Percentiles rank a stretch among this genome's conserved stretches.
Evolutionary conservation across 2,113 vertebrate species (phyloP).

Genomic region (Pseudorectes ferrugineus): DNA sequence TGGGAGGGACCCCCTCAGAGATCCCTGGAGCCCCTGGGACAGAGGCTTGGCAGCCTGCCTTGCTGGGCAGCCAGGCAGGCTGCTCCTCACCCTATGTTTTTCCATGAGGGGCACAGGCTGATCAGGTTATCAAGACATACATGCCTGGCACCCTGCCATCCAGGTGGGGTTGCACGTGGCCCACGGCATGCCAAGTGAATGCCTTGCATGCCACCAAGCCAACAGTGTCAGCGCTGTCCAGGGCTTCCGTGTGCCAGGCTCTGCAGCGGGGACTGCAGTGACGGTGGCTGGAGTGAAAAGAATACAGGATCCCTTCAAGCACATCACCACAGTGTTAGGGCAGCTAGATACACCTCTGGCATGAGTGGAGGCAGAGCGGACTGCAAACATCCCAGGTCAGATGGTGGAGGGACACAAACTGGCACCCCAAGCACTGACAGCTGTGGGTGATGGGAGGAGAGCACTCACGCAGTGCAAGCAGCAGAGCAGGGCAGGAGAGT

Average conservation of each 20-base stretch:
- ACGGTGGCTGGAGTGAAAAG: neutral
- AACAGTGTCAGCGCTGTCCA: neutral
- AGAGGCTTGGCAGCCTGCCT: neutral
- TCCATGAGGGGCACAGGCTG: neutral
- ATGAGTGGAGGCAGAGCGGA: fast-evolving
- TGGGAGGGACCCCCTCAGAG: neutral
- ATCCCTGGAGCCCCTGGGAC: neutral
- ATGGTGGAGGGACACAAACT: fast-evolving
- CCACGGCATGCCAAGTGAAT: neutral
- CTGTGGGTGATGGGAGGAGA: neutral
- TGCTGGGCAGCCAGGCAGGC: neutral
- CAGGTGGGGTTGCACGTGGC: constrained; percentile 27
- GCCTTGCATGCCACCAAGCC: constrained; percentile 5
- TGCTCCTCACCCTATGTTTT: neutral
- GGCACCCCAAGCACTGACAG: neutral
- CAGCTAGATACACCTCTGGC: fast-evolving
- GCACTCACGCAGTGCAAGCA: neutral
- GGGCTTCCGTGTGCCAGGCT: neutral
- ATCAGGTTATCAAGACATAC: neutral
- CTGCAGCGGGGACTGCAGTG: fast-evolving
- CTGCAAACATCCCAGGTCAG: neutral
- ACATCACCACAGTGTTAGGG: neutral
- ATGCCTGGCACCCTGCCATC: neutral
- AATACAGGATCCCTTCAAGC: neutral
- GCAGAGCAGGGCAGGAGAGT: neutral